Conservation (phyloP, 2,113 vertebrate species). For the Brienomyrus longianalis region DNA sequence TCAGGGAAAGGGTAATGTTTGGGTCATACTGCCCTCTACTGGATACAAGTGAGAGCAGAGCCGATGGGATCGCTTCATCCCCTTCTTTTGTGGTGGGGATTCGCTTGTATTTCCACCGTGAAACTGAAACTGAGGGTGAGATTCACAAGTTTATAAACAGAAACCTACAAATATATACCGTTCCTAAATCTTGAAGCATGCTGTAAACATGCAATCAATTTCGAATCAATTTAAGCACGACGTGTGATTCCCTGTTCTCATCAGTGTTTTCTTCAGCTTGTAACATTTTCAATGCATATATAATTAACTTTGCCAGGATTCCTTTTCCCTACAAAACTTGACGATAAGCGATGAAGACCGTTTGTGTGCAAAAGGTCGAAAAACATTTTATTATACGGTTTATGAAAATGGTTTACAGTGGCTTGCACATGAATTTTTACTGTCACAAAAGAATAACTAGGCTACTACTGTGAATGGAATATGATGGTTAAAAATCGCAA, state of each 20-base stretch:
- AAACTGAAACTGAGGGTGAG: not conserved
- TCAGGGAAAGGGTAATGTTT: not conserved
- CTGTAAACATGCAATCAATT: not conserved
- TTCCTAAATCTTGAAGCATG: not conserved
- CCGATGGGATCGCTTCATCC: not conserved
- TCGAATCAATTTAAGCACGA: not conserved
- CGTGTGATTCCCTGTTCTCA: not conserved
- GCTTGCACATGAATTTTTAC: not conserved
- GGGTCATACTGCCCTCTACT: constrained; percentile 17
- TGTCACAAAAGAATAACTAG: not conserved
- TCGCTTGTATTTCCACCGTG: not conserved
- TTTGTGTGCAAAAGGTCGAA: not conserved
- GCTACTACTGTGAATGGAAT: not conserved
- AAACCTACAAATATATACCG: not conserved
- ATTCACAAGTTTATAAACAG: not conserved
- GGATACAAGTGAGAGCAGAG: not conserved
- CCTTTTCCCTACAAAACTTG: not conserved
- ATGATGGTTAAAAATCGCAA: not conserved
- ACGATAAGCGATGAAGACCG: not conserved
- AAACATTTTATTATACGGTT: not conserved
- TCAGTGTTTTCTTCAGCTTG: not conserved
- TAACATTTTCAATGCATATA: not conserved
- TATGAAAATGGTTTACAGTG: not conserved
- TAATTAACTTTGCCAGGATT: not conserved
- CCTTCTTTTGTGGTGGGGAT: not conserved